A percentile compares a stretch with the other conserved stretches of the same genome.
These are phyloP conservation scores for Leptinotarsa texana DNA, from an alignment of 1,140 invertebrate species.

Conservation along the genomic window DNA sequence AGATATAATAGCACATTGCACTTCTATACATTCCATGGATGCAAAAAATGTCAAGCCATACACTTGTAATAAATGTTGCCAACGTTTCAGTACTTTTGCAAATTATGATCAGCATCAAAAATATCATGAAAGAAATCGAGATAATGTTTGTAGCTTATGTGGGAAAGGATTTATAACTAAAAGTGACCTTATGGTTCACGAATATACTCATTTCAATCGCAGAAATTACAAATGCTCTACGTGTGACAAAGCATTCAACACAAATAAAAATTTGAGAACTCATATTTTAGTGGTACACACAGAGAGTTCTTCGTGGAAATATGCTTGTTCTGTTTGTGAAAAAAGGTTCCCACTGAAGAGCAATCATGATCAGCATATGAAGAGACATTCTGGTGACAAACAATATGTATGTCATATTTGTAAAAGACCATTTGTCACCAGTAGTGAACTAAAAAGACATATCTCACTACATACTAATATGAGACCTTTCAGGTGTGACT, in stretches of 20 bases:
- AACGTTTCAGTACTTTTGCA: slow-evolving; percentile 35
- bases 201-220: slow-evolving; percentile 68
- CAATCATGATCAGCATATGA: slow-evolving; percentile 65
- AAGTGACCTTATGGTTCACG: slow-evolving; percentile 59
- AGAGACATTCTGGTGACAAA: slow-evolving; percentile 70
- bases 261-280: slow-evolving; percentile 43
- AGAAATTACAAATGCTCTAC: slow-evolving; percentile 71
- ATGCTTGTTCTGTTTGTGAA: slow-evolving; percentile 40
- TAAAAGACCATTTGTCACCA: slow-evolving; percentile 67
- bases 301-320: slow-evolving; percentile 45
- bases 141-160: slow-evolving; percentile 59
- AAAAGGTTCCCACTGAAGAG: slow-evolving; percentile 45
- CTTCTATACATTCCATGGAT: slow-evolving; percentile 36
- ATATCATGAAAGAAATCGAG: slow-evolving; percentile 41
- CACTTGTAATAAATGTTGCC: slow-evolving; percentile 36
- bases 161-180: slow-evolving; percentile 64
- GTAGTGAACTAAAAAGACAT: slow-evolving; percentile 45
- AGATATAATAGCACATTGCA: slow-evolving; percentile 41
- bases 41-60: slow-evolving; percentile 42
- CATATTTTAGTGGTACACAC: slow-evolving; percentile 47
- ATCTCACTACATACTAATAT: slow-evolving; percentile 43
- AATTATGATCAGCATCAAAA: slow-evolving; percentile 42
- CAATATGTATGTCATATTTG: slow-evolving; percentile 75
- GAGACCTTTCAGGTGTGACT: slow-evolving; percentile 41
- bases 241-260: slow-evolving; percentile 63